Percentiles rank a stretch among this genome's conserved stretches.
These are phyloP conservation scores for Spodoptera litura DNA, from an alignment of 1,140 invertebrate genomes.

Conservation along the genomic window DNA sequence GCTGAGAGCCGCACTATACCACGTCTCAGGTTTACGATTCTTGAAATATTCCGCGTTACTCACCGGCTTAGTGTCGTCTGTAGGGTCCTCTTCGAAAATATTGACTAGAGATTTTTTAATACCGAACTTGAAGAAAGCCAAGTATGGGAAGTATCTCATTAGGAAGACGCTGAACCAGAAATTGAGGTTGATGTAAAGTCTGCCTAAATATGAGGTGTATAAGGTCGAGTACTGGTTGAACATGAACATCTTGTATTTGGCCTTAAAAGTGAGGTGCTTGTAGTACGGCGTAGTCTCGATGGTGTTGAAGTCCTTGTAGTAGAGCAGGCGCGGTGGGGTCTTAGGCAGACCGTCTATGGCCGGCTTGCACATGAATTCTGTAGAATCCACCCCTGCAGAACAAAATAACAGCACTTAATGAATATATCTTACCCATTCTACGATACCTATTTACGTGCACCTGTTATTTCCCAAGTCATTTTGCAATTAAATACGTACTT, in stretches of 20 bases:
- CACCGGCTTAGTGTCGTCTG: constrained; percentile 64
- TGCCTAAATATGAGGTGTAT: constrained; percentile 65
- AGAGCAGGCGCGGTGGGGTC: constrained; percentile 54
- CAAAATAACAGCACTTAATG: constrained; percentile 1
- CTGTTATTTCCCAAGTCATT: not conserved
- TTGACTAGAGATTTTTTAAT: constrained; percentile 69
- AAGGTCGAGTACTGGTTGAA: constrained; percentile 49
- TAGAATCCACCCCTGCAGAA: constrained; percentile 67
- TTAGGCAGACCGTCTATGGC: constrained; percentile 59
- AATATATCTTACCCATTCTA: not conserved
- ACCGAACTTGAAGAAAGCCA: constrained; percentile 78
- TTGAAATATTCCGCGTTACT: constrained; percentile 71
- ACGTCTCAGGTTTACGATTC: constrained; percentile 52
- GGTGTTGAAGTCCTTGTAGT: constrained; percentile 65
- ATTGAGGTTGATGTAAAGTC: constrained; percentile 73
- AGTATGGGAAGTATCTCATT: constrained; percentile 79
- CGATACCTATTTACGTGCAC: not conserved
- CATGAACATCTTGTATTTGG: constrained; percentile 64
- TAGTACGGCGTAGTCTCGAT: constrained; percentile 63
- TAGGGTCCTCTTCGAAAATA: constrained; percentile 75
- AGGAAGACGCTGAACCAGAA: constrained; percentile 68
- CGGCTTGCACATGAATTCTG: constrained; percentile 60
- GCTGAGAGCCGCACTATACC: constrained; percentile 61
- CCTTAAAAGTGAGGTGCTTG: constrained; percentile 58
- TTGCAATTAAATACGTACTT: not conserved